Evolutionary conservation across 1,140 invertebrate species (phyloP), one percentile per base, ranked within the genome.

Genomic region (Centruroides vittatus): DNA sequence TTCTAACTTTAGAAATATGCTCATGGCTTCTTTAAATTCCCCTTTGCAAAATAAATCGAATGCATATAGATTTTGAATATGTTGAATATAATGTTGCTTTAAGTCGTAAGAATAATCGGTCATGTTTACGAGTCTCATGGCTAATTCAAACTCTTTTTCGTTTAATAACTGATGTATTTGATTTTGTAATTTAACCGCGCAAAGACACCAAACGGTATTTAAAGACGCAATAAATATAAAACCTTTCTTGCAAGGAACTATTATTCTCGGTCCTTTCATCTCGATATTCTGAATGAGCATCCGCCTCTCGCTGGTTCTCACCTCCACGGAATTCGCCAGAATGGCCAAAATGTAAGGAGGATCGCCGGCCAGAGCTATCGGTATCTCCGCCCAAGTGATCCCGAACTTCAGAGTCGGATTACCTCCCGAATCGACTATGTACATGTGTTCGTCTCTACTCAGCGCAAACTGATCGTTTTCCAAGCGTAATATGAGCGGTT

Each of bases 121-220:
- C 66, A 93, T 80, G 73, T 84, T 84, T 41, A 8, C 41, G 3
- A 41, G 72, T 57, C 23, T 51, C 10, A 51, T 7, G 5, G 93
- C 93, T 48, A 97, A 75, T 73, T 94, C 87, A 78, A 95, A 97
- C 68, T 94, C 86, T 75, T 94, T 94, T 66, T 87, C 83, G 65
- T 86, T 82, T 2, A 96, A 73, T 34, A 97, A 76, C 61, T 84
- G 81, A 68, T 86, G 78, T 11, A 92, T 85, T 76, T 97, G 93
- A 60, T 82, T 82, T 5, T 82, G 79, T 59, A 90, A 78, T 62
- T 92, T 86, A 5, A 89, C 81, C 9, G 83, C 78, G 55, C 80
- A 82, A 35, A 98, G 75, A 70, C 85, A 84, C 90, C 92, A 96
- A 34, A 97, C 82, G 73, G 88, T 83, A 65, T 86, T 86, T 9